Evolutionary conservation across 2,888 invertebrate species (phyloP), one percentile per base, ranked within the genome.

Genomic region (Morpho helenor): DNA sequence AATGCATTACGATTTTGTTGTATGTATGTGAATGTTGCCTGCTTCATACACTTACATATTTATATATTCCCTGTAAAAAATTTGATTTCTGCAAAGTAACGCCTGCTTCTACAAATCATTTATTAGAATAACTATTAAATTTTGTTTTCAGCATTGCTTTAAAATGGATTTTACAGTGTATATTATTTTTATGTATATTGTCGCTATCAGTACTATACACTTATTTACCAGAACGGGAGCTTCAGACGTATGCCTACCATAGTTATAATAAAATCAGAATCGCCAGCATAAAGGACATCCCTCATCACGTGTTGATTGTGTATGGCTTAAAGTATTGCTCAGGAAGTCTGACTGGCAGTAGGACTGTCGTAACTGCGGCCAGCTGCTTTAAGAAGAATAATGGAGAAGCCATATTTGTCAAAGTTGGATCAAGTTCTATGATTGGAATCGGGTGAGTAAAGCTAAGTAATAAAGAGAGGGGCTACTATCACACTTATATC

Each of bases 241-340:
- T 46, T n/a, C 40, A 40, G 31, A 6, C 54, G 3, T 54, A 58
- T 42, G 45, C 41, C 16, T 50, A 59, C 23, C 23, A 49, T 9
- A 60, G 43, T 44, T 59, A 8, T 9, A 58, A 56, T 40, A 60
- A 48, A 16, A 56, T 60, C 8, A 51, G 57, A 8, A 50, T 65
- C 7, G 51, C 61, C 66, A 1, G 59, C 0, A 64, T 74, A 7
- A 46, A 39, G n/a, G 70, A 74, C 0, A 52, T 76, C 0, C 87
- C 85, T 0, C 74, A 79, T 59, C 85, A 87, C 51, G 79, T 76
- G 5, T 68, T 87, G 8, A 73, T 88, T 8, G 80, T 79, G 9
- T 83, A 82, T 55, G 70, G 66, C 7, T 71, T 61, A 7, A 62
- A 73, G 45, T 88, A 76, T 67, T 89, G 89, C 61, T 87, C 89